A percentile compares a stretch with the other conserved stretches of the same genome.
phyloP scores from a whole-genome alignment of 1,140 invertebrate genomes.

The Zophobas morio region DNA sequence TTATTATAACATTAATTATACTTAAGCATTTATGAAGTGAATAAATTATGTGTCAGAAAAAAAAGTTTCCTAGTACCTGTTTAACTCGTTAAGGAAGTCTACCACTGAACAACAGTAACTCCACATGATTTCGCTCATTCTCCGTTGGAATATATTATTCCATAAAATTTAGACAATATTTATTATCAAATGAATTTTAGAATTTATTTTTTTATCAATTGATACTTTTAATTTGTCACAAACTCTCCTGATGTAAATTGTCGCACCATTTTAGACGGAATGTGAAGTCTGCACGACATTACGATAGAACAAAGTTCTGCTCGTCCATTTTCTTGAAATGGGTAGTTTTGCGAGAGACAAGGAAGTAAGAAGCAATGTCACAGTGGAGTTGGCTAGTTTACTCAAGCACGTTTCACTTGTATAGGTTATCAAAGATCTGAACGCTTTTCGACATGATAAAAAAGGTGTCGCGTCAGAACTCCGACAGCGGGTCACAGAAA shows the following conservation, averaged over 20 bases:
- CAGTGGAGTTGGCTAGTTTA: constrained; percentile 20
- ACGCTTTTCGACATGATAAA: constrained; percentile 34
- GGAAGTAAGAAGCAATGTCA: neutral
- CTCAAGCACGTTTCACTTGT: constrained; percentile 32
- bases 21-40: too few relatives aligned
- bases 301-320: constrained; percentile 25
- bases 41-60: too few relatives aligned
- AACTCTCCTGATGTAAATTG: constrained; percentile 25
- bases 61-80: too few relatives aligned
- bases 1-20: too few relatives aligned
- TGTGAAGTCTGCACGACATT: neutral
- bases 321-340: constrained; percentile 19
- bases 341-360: neutral
- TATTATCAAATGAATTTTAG: too few relatives aligned
- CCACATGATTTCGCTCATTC: too few relatives aligned
- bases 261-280: neutral
- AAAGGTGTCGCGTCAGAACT: constrained; percentile 39
- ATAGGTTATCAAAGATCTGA: constrained; percentile 26
- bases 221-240: neutral
- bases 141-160: too few relatives aligned
- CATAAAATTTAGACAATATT: too few relatives aligned
- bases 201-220: too few relatives aligned
- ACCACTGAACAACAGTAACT: too few relatives aligned
- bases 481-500: constrained; percentile 17
- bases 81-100: too few relatives aligned